These are phyloP conservation scores for Solenodon paradoxus DNA, from an alignment of 2,113 vertebrate species.

Conservation along the genomic window DNA sequence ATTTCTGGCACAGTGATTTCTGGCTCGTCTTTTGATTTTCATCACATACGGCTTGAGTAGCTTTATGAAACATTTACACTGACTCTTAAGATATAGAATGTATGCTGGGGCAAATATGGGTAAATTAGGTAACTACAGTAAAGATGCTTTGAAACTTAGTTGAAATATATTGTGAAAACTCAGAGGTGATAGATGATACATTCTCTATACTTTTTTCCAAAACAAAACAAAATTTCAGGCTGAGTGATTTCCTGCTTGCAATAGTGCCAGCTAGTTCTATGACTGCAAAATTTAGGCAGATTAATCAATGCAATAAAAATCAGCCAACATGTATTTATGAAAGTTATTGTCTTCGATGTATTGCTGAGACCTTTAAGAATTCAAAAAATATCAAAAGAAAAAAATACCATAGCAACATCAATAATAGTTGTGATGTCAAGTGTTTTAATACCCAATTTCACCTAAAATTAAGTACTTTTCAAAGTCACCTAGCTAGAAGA, in stretches of 20 bases:
- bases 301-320: neutral
- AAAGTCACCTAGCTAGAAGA: neutral
- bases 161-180: neutral
- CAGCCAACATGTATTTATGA: neutral
- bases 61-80: conserved; percentile 2
- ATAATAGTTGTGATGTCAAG: neutral
- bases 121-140: neutral
- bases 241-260: neutral
- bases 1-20: conserved; percentile 35
- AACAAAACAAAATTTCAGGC: neutral
- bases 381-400: neutral
- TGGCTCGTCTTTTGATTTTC: conserved; percentile 40
- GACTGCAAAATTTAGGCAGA: neutral
- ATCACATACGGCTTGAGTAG: neutral
- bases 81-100: conserved; percentile 24
- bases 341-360: neutral
- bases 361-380: neutral
- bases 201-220: neutral
- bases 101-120: neutral
- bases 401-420: neutral
- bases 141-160: neutral
- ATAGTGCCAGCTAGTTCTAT: neutral
- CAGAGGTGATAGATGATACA: neutral
- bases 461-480: neutral
- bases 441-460: neutral